These are phyloP conservation scores for Furnarius figulus DNA, from an alignment of 2,113 vertebrate genomes.

Conservation along the genomic window DNA sequence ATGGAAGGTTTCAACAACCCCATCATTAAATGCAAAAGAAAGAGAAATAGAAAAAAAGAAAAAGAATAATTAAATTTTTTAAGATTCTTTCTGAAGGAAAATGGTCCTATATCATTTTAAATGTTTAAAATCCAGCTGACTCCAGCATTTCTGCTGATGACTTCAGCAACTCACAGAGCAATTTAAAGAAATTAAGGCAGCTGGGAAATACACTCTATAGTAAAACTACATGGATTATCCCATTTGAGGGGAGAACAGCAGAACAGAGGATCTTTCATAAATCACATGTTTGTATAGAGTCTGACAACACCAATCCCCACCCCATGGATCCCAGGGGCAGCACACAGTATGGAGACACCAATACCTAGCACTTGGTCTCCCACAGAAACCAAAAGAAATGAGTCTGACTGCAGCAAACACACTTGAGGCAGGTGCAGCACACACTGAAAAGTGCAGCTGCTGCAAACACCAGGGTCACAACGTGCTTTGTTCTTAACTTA, in stretches of 20 bases:
- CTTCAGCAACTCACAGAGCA: constrained; percentile 57
- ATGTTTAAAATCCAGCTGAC: constrained; percentile 61
- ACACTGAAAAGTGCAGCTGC: not conserved
- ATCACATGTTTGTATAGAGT: not conserved
- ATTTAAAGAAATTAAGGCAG: constrained; percentile 55
- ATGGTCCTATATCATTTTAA: constrained; percentile 44
- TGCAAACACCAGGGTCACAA: not conserved
- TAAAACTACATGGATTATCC: constrained; percentile 32
- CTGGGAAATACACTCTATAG: constrained; percentile 26
- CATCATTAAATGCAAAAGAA: not conserved
- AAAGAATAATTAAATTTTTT: constrained; percentile 57
- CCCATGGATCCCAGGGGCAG: not conserved
- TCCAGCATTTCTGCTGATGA: constrained; percentile 58
- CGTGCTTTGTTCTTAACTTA: fast-evolving
- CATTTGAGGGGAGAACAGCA: not conserved
- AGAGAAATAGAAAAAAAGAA: not conserved
- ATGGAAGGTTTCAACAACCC: constrained; percentile 36
- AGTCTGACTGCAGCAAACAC: fast-evolving
- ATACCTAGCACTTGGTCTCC: not conserved
- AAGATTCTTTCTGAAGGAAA: constrained; percentile 45
- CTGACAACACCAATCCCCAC: not conserved
- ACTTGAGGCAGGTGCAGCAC: not conserved
- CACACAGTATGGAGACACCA: not conserved
- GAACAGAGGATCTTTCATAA: not conserved
- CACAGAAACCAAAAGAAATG: not conserved